Base-by-base conservation (phyloP, 2,888 invertebrate species). In the Andricus curvator region DNA sequence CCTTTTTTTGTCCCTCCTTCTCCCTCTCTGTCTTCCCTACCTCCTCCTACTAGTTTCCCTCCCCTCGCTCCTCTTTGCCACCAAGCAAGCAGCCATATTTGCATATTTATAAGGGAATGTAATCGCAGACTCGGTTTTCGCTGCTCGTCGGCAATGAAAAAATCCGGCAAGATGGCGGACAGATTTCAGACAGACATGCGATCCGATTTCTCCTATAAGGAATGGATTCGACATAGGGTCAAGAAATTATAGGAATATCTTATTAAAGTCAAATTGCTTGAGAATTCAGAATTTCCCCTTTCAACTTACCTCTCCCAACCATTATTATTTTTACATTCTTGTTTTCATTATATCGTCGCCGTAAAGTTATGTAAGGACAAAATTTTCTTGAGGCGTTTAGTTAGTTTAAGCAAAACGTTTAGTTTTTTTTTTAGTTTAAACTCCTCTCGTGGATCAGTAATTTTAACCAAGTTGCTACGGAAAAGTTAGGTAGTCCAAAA, bases 101-200 rank as follows among this genome's bases (percentile, higher is more conserved):
- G 91, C 92, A 92, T 92, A 92, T 92, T 92, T 92, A 92, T 92
- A 91, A 92, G 92, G 90, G 91, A 91, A 90, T 90, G 91, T 92
- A 92, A 92, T 92, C 90, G 92, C 91, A 89, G 91, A 90, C 90
- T 91, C 88, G 90, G 88, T 92, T 92, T 92, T 92, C 90, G 92
- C 90, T 88, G 90, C 87, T 90, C 89, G 89, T 89, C 88, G 85
- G 83, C 78, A 83, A 88, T 85, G 87, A 88, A 90, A 91, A 90
- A 89, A 89, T 89, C 89, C 85, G 85, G 88, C 90, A 92, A 92
- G 91, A 92, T 92, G 92, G 92, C 91, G 92, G 91, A 89, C 90
- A 91, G 91, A 91, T 92, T 92, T 90, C 90, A 88, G 90, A 87
- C 88, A 91, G 91, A 91, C 92, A 92, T 91, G 92, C 92, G 92